Evolutionary conservation across 2,888 invertebrate species (phyloP).

Genomic region (Yponomeuta cagnagella): DNA sequence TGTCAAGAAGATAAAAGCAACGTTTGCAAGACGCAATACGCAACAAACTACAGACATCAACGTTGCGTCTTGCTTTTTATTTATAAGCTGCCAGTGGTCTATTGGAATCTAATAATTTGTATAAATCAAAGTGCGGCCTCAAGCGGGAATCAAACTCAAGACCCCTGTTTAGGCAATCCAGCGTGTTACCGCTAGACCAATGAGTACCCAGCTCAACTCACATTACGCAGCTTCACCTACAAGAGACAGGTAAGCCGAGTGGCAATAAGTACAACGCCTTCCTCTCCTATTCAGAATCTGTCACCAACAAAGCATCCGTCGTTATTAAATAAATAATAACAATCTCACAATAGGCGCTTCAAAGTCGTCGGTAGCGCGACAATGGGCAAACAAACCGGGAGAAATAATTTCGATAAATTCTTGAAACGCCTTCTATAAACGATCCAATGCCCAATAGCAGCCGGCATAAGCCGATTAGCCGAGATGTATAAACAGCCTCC

Average conservation of each 20-base stretch:
- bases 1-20: too few species aligned
- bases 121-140: too few species aligned
- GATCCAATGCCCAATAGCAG: constrained; percentile 50
- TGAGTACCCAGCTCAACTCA: too few species aligned
- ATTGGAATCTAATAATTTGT: too few species aligned
- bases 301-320: constrained; percentile 49
- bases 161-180: too few species aligned
- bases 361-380: constrained; percentile 57
- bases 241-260: neutral
- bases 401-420: constrained; percentile 72
- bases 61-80: too few species aligned
- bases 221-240: too few species aligned
- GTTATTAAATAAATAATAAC: constrained; percentile 73
- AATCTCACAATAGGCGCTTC: constrained; percentile 42
- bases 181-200: too few species aligned
- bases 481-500: constrained; percentile 53
- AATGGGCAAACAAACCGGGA: constrained; percentile 66
- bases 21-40: too few species aligned
- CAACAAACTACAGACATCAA: too few species aligned
- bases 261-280: constrained; percentile 3
- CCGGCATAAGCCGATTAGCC: constrained; percentile 66
- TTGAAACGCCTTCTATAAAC: constrained; percentile 64
- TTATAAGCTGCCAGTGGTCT: too few species aligned
- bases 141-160: too few species aligned
- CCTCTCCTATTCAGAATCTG: neutral